Base-by-base conservation (phyloP, 2,113 vertebrate species). In the Tricholaema leucomelas region DNA sequence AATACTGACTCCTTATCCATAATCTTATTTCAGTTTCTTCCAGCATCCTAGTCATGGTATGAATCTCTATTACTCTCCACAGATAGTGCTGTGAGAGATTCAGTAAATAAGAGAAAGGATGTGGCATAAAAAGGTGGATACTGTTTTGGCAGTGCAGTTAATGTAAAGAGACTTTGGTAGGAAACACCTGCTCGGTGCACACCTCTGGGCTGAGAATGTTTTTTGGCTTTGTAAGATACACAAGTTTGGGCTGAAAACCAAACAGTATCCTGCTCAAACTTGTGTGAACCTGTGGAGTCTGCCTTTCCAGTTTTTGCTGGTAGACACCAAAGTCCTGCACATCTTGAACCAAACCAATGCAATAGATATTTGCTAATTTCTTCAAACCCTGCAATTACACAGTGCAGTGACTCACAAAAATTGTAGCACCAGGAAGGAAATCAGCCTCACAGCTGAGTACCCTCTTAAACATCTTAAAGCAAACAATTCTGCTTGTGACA, bases 161-260 rank as follows among this genome's bases (percentile, higher is more conserved):
- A 54, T 0, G 0, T 15, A 27, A 64, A 36, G 50, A 84, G 10
- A 8, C 36, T 24, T 61, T 46, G 58, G 15, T 23, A 48, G 36
- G 25, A 61, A 69, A 76, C 35, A 38, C 5, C 19, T 83, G 24
- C 23, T 59, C 55, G 30, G 6, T 58, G 33, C 36, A 30, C 16
- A 15, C 28, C 56, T 92, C 38, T n/a, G 44, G 52, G 31, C 18
- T 54, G 46, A 84, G 40, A 66, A 81, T 33, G 2, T 20, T 1
- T 42, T 64, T 70, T 79, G 21, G 15, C 28, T 63, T 81, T 42
- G 15, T 81, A 55, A 76, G 28, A 44, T 30, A 35, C 1, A 18
- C 8, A 64, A 21, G 2, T 55, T 76, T 31, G 77, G 46, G 40
- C 71, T 67, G 59, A 83, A 90, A 90, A 83, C 31, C 24, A 33